Evolutionary conservation across 2,797 vertebrate species (phyloP).

Genomic region (Amblyopsis hoosieri): DNA sequence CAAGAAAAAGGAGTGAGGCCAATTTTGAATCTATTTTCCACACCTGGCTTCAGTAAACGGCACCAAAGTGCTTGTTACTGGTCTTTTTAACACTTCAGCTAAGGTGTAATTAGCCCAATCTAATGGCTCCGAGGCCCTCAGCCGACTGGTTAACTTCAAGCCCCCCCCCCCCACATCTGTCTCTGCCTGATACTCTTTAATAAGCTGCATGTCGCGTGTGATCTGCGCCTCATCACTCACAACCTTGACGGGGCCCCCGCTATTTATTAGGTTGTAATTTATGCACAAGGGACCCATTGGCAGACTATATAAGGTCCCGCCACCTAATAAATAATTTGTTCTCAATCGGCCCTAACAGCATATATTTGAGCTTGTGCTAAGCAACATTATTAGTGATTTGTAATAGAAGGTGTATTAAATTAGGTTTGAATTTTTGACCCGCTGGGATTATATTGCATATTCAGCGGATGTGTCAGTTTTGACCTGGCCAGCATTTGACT

Average conservation of each 20-base stretch:
- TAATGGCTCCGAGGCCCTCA: conserved; percentile 57
- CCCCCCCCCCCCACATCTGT: conserved; percentile 1
- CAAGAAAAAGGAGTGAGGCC: conserved; percentile 4
- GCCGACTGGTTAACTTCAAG: conserved; percentile 62
- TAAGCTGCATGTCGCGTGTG: conserved; percentile 60
- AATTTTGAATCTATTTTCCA: conserved; percentile 69
- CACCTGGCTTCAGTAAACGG: conserved; percentile 68
- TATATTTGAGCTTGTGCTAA: background rate
- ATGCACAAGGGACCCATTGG: conserved; percentile 1
- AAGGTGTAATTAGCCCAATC: conserved; percentile 65
- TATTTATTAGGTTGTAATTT: conserved; percentile 49
- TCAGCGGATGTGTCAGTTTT: background rate
- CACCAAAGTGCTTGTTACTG: conserved; percentile 59
- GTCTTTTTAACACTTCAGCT: conserved; percentile 69
- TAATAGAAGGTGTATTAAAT: background rate
- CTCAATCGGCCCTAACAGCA: conserved; percentile 4
- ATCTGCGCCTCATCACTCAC: conserved; percentile 49
- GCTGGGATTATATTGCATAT: conserved; percentile 5
- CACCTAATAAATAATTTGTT: background rate
- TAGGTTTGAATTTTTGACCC: no score
- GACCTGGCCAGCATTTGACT: background rate
- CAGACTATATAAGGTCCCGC: conserved; percentile 13
- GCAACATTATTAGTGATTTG: conserved; percentile 3
- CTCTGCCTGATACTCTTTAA: conserved; percentile 48
- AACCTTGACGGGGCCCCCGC: conserved; percentile 54